These are phyloP conservation scores for Montipora foliosa DNA, from an alignment of 64 coral and sea anemone genomes.

Conservation along the genomic window DNA sequence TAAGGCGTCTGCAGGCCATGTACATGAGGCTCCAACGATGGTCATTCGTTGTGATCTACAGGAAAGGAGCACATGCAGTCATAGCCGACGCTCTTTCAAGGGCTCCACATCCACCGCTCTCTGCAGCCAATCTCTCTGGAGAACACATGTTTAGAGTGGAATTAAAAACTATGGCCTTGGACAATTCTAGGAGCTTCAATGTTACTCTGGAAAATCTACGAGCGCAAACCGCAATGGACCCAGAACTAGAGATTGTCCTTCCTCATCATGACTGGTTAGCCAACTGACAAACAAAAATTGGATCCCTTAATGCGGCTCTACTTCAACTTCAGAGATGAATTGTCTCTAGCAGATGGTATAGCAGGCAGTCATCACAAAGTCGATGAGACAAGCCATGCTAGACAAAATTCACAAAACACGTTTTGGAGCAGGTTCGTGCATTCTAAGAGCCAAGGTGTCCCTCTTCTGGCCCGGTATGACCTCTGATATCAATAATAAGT, in stretches of 20 bases:
- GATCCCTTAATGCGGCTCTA: not conserved
- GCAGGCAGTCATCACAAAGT: constrained; percentile 4
- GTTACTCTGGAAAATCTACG: constrained; percentile 1
- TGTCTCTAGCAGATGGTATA: not conserved
- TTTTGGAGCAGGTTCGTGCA: constrained; percentile 7
- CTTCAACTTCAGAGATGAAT: constrained; percentile 37
- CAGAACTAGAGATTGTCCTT: not conserved
- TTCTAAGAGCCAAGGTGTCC: constrained; percentile 55
- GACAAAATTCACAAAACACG: constrained; percentile 5
- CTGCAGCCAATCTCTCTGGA: not conserved
- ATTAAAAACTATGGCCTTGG: constrained; percentile 6
- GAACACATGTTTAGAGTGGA: constrained; percentile 15
- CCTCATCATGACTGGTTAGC: constrained; percentile 4
- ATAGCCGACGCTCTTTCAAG: constrained; percentile 9
- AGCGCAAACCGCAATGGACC: constrained; percentile 13
- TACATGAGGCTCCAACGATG: constrained; percentile 18
- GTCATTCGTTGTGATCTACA: constrained; percentile 14
- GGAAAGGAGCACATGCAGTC: constrained; percentile 9
- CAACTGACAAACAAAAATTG: not conserved
- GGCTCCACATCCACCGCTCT: not conserved
- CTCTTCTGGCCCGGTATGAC: constrained; percentile 40
- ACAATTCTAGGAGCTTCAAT: not conserved
- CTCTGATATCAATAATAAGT: constrained; percentile 9
- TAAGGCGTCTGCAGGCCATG: not conserved
- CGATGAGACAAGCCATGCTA: constrained; percentile 28